These are phyloP conservation scores for Chondrilla cf. caribensis DNA, from an alignment of 37 sponge, comb jelly and placozoan genomes.

Conservation along the genomic window DNA sequence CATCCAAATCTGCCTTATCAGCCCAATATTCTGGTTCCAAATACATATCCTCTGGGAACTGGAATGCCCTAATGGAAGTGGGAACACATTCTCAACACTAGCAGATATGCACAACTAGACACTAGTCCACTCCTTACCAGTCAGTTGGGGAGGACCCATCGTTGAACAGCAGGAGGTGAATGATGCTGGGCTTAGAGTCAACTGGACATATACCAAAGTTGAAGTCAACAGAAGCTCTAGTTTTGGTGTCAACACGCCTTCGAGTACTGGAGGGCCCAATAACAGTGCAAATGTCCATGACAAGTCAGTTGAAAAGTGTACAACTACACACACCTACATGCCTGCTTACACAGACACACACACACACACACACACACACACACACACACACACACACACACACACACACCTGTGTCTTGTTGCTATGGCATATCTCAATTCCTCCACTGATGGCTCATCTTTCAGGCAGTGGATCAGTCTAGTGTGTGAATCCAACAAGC, in stretches of 20 bases:
- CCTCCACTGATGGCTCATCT: constrained; percentile 67
- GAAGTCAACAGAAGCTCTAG: constrained; percentile 71
- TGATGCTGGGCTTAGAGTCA: constrained; percentile 32
- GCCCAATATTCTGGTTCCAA: constrained; percentile 98
- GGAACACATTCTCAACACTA: not conserved
- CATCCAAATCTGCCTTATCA: constrained; percentile 73
- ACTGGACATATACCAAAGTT: constrained; percentile 82
- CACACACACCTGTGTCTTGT: constrained; percentile 69
- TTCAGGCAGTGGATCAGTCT: constrained; percentile 66
- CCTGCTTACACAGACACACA: not conserved
- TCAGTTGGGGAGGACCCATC: constrained; percentile 49
- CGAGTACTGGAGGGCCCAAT: constrained; percentile 33
- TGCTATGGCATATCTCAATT: constrained; percentile 80
- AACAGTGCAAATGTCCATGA: not conserved
- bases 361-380: not conserved
- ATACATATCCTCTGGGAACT: constrained; percentile 87
- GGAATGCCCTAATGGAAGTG: constrained; percentile 71
- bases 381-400: not conserved
- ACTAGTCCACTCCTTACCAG: no score
- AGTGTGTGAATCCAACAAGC: no score
- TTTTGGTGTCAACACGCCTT: constrained; percentile 55
- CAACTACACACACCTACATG: not conserved
- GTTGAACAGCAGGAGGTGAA: constrained; percentile 63
- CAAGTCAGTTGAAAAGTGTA: not conserved
- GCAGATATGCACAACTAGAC: not conserved